phyloP scores from a whole-genome alignment of 2,797 vertebrate genomes.

The Erethizon dorsatum region DNA sequence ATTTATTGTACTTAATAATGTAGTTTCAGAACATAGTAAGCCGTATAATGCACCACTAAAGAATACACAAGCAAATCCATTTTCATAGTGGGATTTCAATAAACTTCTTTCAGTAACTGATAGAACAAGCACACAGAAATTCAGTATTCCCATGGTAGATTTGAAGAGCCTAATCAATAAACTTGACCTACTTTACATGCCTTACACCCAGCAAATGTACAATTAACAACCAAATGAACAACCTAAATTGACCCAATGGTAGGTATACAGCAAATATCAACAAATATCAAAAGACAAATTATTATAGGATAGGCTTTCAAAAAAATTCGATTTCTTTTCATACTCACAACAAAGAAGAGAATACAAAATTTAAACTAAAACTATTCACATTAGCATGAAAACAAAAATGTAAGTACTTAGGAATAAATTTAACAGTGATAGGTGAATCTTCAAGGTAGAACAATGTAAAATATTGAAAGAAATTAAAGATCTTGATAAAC shows the following conservation, averaged over 20 bases:
- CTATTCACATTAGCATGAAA: conserved; percentile 20
- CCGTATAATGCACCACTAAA: neutral
- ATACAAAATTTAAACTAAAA: neutral
- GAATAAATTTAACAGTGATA: conserved; percentile 5
- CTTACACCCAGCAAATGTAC: neutral
- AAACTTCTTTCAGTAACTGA: neutral
- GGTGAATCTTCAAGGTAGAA: neutral
- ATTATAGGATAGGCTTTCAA: neutral
- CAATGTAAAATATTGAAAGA: neutral
- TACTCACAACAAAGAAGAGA: neutral
- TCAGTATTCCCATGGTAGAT: neutral
- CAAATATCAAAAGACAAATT: neutral
- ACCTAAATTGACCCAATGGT: neutral
- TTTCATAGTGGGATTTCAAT: neutral
- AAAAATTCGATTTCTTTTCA: neutral
- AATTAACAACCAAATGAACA: conserved; percentile 1
- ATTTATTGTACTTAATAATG: neutral
- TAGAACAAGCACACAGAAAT: neutral
- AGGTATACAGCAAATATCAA: neutral
- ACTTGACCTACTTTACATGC: neutral
- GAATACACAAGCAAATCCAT: neutral
- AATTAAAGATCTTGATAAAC: neutral
- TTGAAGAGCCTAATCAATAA: neutral
- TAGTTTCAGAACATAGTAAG: neutral
- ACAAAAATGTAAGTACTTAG: neutral